These are phyloP conservation scores for Acleris laterana DNA, from an alignment of 2,888 invertebrate genomes.

Conservation along the genomic window DNA sequence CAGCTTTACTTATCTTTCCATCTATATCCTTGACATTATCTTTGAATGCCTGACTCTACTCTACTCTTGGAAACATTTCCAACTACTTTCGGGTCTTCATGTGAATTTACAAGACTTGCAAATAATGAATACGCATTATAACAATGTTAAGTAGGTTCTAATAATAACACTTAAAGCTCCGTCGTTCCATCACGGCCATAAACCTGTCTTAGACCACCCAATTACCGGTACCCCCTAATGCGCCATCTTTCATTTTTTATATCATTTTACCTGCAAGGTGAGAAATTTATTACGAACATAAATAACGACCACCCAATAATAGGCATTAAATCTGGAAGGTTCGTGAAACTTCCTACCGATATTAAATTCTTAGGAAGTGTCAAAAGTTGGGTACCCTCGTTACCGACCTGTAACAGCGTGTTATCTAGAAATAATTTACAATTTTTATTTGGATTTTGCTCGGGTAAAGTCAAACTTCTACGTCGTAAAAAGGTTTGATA, in stretches of 20 bases:
- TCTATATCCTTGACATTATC: no score
- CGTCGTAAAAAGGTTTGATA: slow-evolving; percentile 12
- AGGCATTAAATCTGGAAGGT: slow-evolving; percentile 57
- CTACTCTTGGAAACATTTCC: no score
- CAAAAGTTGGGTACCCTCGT: slow-evolving; percentile 47
- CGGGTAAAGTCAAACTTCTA: background rate
- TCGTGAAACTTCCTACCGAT: slow-evolving; percentile 42
- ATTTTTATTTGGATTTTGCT: slow-evolving; percentile 7
- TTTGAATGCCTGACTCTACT: no score
- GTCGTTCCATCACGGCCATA: slow-evolving; percentile 15
- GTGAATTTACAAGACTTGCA: no score
- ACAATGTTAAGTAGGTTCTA: no score
- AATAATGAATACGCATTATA: no score
- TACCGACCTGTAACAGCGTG: slow-evolving; percentile 36
- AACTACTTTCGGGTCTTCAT: no score
- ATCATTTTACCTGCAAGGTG: slow-evolving; percentile 48
- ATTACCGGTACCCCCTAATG: slow-evolving; percentile 29
- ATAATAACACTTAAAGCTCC: background rate
- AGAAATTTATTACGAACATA: slow-evolving; percentile 59
- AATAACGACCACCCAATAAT: slow-evolving; percentile 66
- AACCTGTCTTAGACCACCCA: slow-evolving; percentile 31
- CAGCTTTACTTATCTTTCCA: no score
- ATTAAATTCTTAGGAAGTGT: slow-evolving; percentile 56
- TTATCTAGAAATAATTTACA: slow-evolving; percentile 18
- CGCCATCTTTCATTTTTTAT: slow-evolving; percentile 47